Percentiles rank a stretch among this genome's conserved stretches.
phyloP scores from a whole-genome alignment of 2,113 vertebrate genomes.

The human region GRCh38 chr5:73966501-73967000 shows the following conservation, averaged over 20 bases:
- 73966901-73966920: neutral
- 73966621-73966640: neutral
- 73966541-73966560: neutral
- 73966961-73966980: neutral
- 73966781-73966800: neutral
- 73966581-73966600: slow-evolving; percentile 15
- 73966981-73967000: neutral
- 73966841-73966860: neutral
- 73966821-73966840: slow-evolving; percentile 38
- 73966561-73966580: slow-evolving; percentile 7
- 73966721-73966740: slow-evolving; percentile 28
- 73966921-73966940: neutral
- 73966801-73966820: neutral
- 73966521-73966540: slow-evolving; percentile 11
- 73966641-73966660: slow-evolving; percentile 26
- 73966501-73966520: slow-evolving; percentile 31
- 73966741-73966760: slow-evolving; percentile 10
- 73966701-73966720: slow-evolving; percentile 1
- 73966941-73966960: neutral
- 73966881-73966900: neutral
- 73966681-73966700: neutral
- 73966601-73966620: slow-evolving; percentile 6
- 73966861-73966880: neutral
- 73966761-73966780: slow-evolving; percentile 42
- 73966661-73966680: slow-evolving; percentile 50